Base-by-base conservation (phyloP, 1,140 invertebrate species). In the Drosophila ogumai region DNA sequence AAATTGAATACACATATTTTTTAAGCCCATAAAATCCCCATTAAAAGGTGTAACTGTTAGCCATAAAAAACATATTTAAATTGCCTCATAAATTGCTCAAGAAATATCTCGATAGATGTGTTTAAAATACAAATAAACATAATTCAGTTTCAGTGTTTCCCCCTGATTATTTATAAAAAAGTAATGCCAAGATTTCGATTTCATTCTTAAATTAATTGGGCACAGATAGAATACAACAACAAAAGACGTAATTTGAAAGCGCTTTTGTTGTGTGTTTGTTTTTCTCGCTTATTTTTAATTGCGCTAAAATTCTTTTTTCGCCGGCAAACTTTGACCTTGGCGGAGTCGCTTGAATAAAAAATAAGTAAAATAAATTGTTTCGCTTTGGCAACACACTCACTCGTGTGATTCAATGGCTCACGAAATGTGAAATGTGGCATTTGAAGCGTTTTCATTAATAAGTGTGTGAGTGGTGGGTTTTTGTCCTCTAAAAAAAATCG, bases 131-230 rank as follows among this genome's bases (percentile, higher is more conserved):
- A 47, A 69, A 58, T 58, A 72, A 72, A 72, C 52, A 67, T 58
- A 66, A 67, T 36, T 54, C 41, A 67, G 46, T n/a, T 47, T 31
- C 28, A 49, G 22, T 9, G 22, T 47, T 47, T n/a, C 7, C 5
- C 6, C 10, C 17, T n/a, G n/a, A n/a, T 57, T 34, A 28, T 58
- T 65, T 38, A 19, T 47, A 31, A 34, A 36, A 61, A 77, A 52
- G 25, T 74, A 82, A 64, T 80, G 82, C 79, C 69, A 79, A 82
- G 80, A 80, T 82, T 87, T 88, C 84, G 80, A 84, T 82, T 87
- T 87, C 84, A 82, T 87, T 82, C 80, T 88, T 88, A 82, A 87
- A 87, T 88, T 88, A 87, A 87, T 87, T 87, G 76, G 84, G 32
- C 78, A 69, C 59, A 87, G 49, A 52, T 34, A 34, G 31, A 78